Base-by-base conservation (phyloP, 2,888 invertebrate genomes). In the Helleia helle region DNA sequence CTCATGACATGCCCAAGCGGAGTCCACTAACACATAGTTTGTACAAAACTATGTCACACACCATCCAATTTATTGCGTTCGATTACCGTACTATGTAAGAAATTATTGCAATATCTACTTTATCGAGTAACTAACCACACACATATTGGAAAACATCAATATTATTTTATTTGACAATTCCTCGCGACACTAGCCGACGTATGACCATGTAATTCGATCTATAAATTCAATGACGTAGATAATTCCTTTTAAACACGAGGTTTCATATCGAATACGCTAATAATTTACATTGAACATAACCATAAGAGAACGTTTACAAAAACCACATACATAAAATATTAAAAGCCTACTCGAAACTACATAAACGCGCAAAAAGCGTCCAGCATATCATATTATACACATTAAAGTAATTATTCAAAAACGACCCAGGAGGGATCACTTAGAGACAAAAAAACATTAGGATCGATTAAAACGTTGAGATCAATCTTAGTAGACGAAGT, bases 391-490 rank as follows among this genome's bases (percentile, higher is more conserved):
- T 67, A 66, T 66, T 62, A 59, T 72, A 71, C 71, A 74, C 67
- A 71, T 69, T 72, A 71, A 70, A 66, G 70, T 60, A 56, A 63
- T 56, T 62, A 61, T 29, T 38, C n/a, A 59, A 48, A 69, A 66
- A 71, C 72, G 75, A 71, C 55, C 63, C 70, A 64, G 59, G 63
- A 62, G 60, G 53, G 60, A 70, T 73, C 73, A 71, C 71, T 34
- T 56, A 67, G 66, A 70, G 62, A 71, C 67, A 70, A 65, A 65
- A 71, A 40, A 31, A 15, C 57, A 69, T 70, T 76, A 79, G 77
- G 79, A 80, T 74, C 79, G 79, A 81, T 79, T 74, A 80, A 75
- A 74, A 74, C 77, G 69, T 73, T 84, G 83, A 84, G 83, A 84
- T 83, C 84, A 84, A 52, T 49, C 44, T 51, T 47, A 51, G 51